Conservation (phyloP, 2,113 vertebrate species). For the Sciurus niger region DNA sequence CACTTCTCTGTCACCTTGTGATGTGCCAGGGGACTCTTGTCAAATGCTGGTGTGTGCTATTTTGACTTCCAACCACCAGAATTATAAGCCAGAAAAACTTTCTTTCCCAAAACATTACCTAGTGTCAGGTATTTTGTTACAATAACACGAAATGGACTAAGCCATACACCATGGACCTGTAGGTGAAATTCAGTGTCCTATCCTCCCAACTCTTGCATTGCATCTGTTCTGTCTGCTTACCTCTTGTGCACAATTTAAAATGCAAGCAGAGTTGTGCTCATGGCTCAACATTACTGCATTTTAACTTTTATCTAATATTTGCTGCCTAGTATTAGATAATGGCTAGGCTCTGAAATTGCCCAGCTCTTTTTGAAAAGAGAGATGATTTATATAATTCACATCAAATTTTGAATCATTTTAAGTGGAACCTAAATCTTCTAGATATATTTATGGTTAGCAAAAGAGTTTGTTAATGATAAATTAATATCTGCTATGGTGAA, state of each 20-base stretch:
- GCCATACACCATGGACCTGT: neutral
- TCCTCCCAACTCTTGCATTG: neutral
- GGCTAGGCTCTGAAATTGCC: neutral
- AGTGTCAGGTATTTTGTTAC: neutral
- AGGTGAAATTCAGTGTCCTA: neutral
- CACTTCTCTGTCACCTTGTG: neutral
- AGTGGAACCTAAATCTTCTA: neutral
- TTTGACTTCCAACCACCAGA: neutral
- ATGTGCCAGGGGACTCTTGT: neutral
- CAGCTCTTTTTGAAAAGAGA: neutral
- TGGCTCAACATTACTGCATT: neutral
- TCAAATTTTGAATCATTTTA: neutral
- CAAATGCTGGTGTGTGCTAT: neutral
- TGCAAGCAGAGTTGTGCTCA: neutral
- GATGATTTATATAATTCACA: neutral
- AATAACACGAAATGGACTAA: neutral
- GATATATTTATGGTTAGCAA: neutral
- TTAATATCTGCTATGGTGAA: conserved; percentile 21
- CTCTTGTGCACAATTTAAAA: neutral
- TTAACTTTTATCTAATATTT: neutral
- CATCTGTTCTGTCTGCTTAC: neutral
- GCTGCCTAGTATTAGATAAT: neutral
- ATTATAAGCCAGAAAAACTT: neutral
- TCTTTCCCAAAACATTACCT: too few species aligned
- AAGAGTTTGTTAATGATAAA: conserved; percentile 31